Conservation (phyloP, 1,140 invertebrate species). For the Saxidomus purpurata region DNA sequence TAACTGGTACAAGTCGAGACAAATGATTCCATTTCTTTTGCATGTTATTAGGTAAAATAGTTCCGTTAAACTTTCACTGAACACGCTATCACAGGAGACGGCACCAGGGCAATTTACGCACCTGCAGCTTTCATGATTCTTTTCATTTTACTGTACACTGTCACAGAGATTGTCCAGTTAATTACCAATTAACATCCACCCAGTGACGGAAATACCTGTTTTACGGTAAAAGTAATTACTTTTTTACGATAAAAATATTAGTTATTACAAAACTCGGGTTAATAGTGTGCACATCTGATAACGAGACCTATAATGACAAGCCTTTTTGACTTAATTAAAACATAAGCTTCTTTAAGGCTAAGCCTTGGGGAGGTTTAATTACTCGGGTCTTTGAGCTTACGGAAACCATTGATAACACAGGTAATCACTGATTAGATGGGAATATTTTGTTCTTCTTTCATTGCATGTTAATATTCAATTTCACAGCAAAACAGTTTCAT, state of each 20-base stretch:
- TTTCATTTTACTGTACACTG: neutral
- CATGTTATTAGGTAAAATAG: neutral
- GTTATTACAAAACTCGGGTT: slow-evolving; percentile 19
- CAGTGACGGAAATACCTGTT: neutral
- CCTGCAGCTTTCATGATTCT: neutral
- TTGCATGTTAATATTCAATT: slow-evolving; percentile 3
- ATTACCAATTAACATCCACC: slow-evolving; percentile 28
- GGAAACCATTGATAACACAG: neutral
- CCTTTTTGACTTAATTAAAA: slow-evolving; percentile 45
- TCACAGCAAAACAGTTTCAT: neutral
- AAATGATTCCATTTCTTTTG: neutral
- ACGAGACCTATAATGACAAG: neutral
- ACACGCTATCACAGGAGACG: neutral
- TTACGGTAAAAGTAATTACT: slow-evolving; percentile 27
- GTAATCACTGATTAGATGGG: neutral
- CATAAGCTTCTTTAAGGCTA: slow-evolving; percentile 20
- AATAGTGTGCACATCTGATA: slow-evolving; percentile 5
- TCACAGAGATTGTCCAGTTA: slow-evolving; percentile 15
- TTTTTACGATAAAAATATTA: slow-evolving; percentile 9
- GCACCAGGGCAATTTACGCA: neutral
- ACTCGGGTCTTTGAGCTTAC: neutral
- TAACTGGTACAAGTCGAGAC: no score
- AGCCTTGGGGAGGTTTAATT: slow-evolving; percentile 7
- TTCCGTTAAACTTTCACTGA: neutral
- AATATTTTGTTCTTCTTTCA: neutral